A percentile compares a stretch with the other conserved stretches of the same genome.
Conservation (phyloP, 2,888 invertebrate species). For the Sesia apiformis region DNA sequence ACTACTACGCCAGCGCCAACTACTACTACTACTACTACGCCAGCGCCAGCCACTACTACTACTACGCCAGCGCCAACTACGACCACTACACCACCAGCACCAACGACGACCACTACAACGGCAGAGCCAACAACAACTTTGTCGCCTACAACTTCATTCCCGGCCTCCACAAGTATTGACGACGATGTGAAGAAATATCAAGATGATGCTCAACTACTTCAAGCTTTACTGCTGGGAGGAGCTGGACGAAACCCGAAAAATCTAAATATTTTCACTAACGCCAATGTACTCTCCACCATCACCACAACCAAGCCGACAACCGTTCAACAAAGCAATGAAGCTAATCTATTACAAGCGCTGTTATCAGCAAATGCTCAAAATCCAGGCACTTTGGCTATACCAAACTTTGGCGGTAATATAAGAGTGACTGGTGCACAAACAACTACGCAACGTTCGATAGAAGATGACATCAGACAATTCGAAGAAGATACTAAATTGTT, state of each 20-base stretch:
- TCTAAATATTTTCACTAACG: conserved; percentile 32
- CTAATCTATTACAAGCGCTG: conserved; percentile 46
- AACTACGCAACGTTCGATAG: conserved; percentile 48
- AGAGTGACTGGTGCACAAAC: conserved; percentile 24
- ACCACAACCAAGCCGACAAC: conserved; percentile 10
- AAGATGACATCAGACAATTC: conserved; percentile 61
- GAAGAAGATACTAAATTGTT: conserved; percentile 63
- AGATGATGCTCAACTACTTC: conserved; percentile 38
- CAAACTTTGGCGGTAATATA: conserved; percentile 22
- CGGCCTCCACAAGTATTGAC: conserved; percentile 10
- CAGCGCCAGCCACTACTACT: conserved; percentile 16
- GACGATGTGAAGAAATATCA: conserved; percentile 33
- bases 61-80: conserved; percentile 11
- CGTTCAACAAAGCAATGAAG: conserved; percentile 27
- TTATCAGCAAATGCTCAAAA: conserved; percentile 37
- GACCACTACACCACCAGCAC: conserved; percentile 18
- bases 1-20: conserved; percentile 18
- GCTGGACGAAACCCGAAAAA: conserved; percentile 56
- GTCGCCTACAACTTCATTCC: conserved; percentile 22
- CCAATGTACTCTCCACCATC: conserved; percentile 17
- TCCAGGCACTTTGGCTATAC: conserved; percentile 20
- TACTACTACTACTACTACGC: conserved; percentile 16
- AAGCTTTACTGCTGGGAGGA: conserved; percentile 35
- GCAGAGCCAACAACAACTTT: conserved; percentile 17
- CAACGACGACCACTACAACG: conserved; percentile 25